phyloP scores from a whole-genome alignment of 2,113 vertebrate species.

The Oostethus manadensis region DNA sequence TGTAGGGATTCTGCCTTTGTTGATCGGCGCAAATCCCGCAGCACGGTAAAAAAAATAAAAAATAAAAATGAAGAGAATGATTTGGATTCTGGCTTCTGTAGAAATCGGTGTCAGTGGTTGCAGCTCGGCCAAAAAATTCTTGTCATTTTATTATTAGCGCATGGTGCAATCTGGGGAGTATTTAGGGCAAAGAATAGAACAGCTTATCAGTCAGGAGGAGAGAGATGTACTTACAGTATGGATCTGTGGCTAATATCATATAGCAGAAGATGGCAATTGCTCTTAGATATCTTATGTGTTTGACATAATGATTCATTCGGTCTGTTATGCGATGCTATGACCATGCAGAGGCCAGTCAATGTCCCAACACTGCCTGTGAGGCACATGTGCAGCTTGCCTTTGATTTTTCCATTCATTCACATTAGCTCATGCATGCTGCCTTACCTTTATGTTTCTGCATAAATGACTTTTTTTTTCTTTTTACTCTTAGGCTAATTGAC shows the following conservation, averaged over 20 bases:
- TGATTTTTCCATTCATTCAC: conserved; percentile 66
- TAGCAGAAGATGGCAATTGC: background rate
- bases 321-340: background rate
- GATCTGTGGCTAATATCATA: conserved; percentile 20
- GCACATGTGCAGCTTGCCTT: conserved; percentile 54
- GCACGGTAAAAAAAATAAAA: too few relatives aligned
- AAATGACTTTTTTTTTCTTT: too few relatives aligned
- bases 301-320: too few relatives aligned
- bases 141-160: conserved; percentile 30
- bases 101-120: background rate
- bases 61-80: too few relatives aligned
- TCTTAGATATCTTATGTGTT: too few relatives aligned
- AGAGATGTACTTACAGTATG: background rate
- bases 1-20: background rate
- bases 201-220: conserved; percentile 51
- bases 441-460: too few relatives aligned
- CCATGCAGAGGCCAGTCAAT: conserved; percentile 36
- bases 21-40: too few relatives aligned
- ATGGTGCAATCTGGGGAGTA: conserved; percentile 59
- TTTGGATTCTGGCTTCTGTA: too few relatives aligned
- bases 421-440: conserved; percentile 12
- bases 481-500: too few relatives aligned
- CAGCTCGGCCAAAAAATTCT: background rate
- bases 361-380: conserved; percentile 20
- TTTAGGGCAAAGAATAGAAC: conserved; percentile 65